Conservation (phyloP, 2,113 vertebrate genomes). For the Scophthalmus maximus region DNA sequence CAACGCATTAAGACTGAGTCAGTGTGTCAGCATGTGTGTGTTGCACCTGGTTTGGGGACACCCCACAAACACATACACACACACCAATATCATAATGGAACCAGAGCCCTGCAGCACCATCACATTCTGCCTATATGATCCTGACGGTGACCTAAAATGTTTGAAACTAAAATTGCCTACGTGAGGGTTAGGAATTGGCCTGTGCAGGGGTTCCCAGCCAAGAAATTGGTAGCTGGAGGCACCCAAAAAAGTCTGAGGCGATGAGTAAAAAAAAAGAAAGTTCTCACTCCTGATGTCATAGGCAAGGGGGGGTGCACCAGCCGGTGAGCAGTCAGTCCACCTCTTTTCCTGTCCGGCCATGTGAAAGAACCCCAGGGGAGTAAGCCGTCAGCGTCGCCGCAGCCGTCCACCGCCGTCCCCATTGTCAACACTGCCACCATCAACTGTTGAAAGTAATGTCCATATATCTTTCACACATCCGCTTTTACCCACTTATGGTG, state of each 20-base stretch:
- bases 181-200: too few species aligned
- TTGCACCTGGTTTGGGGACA: background rate
- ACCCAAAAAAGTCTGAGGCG: too few species aligned
- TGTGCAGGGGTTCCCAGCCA: too few species aligned
- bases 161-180: too few species aligned
- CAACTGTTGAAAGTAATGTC: conserved; percentile 26
- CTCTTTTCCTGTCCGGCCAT: conserved; percentile 31
- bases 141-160: background rate
- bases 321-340: conserved; percentile 36
- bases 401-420: conserved; percentile 10
- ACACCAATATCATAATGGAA: background rate
- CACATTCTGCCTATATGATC: background rate
- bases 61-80: background rate
- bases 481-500: background rate
- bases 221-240: too few species aligned
- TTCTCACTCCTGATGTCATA: conserved; percentile 64
- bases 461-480: conserved; percentile 28
- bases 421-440: conserved; percentile 35
- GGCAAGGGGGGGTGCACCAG: conserved; percentile 6
- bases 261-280: conserved; percentile 42
- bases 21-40: conserved; percentile 15
- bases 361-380: conserved; percentile 44
- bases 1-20: conserved; percentile 22
- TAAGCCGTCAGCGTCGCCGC: conserved; percentile 30
- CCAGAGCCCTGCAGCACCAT: background rate